Evolutionary conservation across 2,113 vertebrate genomes (phyloP), one percentile per base, ranked within the genome.

Genomic region (Chloroceryle aenea): DNA sequence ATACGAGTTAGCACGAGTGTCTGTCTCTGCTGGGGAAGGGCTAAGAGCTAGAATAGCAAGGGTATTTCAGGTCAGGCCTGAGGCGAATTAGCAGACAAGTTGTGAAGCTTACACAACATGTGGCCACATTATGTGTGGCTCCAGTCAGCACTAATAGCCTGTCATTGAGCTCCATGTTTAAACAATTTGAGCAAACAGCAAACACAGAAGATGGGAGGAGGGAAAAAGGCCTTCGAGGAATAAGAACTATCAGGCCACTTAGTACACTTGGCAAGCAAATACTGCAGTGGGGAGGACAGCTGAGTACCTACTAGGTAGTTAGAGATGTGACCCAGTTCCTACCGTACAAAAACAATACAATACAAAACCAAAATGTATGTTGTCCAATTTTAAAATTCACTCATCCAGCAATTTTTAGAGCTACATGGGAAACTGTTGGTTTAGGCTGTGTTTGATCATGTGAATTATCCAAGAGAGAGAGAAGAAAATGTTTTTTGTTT

Each of bases 41-140:
- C 86, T 58, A 94, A n/a, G 77, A 91, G 81, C 61, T 80, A 71
- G 86, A 97, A 92, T 32, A 94, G 81, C 56, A 91, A 72, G 95
- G 96, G 90, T 96, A 97, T 95, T 97, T 96, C 96, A 95, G 95
- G 96, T 96, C 96, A 96, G 92, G 92, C 90, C 93, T 94, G 93
- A 96, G 90, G 95, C 83, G 76, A 97, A 94, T 96, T 95, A 96
- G 89, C 92, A 96, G 96, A 95, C 90, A 95, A 96, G 95, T 94
- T 96, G 95, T 95, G 95, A 95, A 94, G 95, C 96, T 96, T 95
- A 94, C 95, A 94, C 96, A 96, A 96, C 93, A 96, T 96, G 96
- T 96, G 95, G 95, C 86, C 94, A 94, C 93, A 96, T 95, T 96
- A 95, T 97, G 93, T 89, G 92, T 93, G 93, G 92, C 83, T 96